Conservation (phyloP, 2,888 invertebrate species). For the Trichacis sp. region DNA sequence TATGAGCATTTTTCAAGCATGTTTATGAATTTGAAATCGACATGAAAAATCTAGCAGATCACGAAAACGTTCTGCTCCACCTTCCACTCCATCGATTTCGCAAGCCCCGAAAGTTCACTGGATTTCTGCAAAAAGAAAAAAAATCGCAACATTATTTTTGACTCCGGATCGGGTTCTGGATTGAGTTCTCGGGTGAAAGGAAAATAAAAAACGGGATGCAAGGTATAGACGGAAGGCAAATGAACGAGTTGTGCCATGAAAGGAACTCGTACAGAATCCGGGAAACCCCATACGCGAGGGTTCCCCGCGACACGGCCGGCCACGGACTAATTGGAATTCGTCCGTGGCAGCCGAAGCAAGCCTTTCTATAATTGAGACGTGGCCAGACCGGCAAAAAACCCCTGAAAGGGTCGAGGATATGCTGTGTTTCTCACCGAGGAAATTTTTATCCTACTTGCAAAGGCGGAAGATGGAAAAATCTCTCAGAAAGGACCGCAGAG, state of each 20-base stretch:
- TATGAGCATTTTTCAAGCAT: too few species aligned
- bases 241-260: constrained; percentile 67
- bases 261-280: constrained; percentile 69
- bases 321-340: constrained; percentile 69
- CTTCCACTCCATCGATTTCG: too few species aligned
- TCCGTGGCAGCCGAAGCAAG: constrained; percentile 68
- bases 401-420: constrained; percentile 59
- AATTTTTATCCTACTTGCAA: constrained; percentile 45
- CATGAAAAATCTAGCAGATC: too few species aligned
- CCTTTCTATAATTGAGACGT: constrained; percentile 69
- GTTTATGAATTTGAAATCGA: neutral
- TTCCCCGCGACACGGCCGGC: constrained; percentile 64
- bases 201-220: constrained; percentile 32
- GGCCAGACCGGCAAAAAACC: constrained; percentile 64
- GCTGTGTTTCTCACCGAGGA: constrained; percentile 53
- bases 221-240: constrained; percentile 65
- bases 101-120: neutral
- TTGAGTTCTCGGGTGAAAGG: constrained; percentile 34
- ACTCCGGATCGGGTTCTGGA: constrained; percentile 25
- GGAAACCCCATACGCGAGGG: constrained; percentile 65
- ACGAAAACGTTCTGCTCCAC: too few species aligned
- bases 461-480: constrained; percentile 34
- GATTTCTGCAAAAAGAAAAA: neutral
- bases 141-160: neutral
- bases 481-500: constrained; percentile 39